Evolutionary conservation across 2,888 invertebrate genomes (phyloP).

Genomic region (Bruchidius siliquastri): DNA sequence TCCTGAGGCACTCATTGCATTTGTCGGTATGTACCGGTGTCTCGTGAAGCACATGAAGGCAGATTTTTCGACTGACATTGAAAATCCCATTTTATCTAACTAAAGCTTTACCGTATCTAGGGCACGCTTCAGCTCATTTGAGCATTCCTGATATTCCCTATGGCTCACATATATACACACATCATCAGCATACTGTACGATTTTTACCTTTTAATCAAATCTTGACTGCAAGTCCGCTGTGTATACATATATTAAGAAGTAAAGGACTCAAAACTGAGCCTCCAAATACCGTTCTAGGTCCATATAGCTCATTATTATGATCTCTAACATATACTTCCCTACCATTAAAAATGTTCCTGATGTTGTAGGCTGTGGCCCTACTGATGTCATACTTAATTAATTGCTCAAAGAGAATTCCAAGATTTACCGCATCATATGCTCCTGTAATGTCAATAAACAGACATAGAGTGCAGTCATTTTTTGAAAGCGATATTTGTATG

Average conservation of each 20-base stretch:
- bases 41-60: background rate
- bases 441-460: constrained; percentile 5
- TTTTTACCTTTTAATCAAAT: too few species aligned
- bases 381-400: background rate
- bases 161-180: background rate
- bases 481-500: constrained; percentile 5
- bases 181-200: background rate
- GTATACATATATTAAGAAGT: background rate
- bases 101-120: background rate
- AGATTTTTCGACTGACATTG: background rate
- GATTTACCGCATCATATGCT: background rate
- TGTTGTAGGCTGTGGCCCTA: background rate
- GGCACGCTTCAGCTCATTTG: background rate
- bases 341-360: background rate
- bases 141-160: background rate
- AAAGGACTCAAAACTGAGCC: background rate
- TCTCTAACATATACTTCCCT: background rate
- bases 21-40: background rate
- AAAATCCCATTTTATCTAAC: background rate
- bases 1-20: background rate
- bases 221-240: too few species aligned
- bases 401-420: background rate
- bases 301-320: background rate
- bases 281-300: background rate
- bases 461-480: constrained; percentile 3